phyloP scores from a whole-genome alignment of 53 echinoderm and acorn worm genomes.

The Echinarachnius parma region DNA sequence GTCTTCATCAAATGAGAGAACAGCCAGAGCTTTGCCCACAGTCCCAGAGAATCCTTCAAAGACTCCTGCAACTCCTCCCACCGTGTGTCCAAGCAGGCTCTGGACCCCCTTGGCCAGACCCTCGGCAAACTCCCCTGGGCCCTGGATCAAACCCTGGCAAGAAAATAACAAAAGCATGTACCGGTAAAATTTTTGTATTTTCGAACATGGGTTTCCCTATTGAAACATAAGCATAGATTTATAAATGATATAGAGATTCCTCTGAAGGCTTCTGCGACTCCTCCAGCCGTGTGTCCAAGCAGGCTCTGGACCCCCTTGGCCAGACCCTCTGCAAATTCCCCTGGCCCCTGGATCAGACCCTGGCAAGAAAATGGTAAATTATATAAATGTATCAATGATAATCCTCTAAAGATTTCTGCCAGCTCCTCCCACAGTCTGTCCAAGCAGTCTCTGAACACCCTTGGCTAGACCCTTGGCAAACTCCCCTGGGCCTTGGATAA shows the following conservation, averaged over 20 bases:
- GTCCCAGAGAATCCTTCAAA: conserved; percentile 76
- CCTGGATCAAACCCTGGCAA: conserved; percentile 89
- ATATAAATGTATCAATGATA: no score
- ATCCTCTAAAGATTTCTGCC: no score
- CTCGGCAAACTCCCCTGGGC: conserved; percentile 99
- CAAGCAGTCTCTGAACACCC: no score
- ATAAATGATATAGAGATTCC: no score
- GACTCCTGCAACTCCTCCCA: conserved; percentile 91
- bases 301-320: conserved; percentile 89
- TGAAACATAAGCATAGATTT: no score
- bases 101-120: conserved; percentile 90
- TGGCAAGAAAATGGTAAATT: conserved; percentile 28
- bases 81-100: conserved; percentile 89
- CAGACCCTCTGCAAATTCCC: conserved; percentile 96
- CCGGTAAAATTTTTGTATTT: no score
- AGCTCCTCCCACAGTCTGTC: no score
- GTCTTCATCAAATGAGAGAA: conserved; percentile 88
- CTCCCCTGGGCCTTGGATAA: no score
- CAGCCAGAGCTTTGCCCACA: conserved; percentile 79
- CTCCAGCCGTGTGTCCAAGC: conserved; percentile 90
- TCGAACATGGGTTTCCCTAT: no score
- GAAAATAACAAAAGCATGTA: no score
- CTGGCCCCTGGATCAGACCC: conserved; percentile 98
- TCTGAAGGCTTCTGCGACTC: no score
- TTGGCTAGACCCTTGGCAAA: no score